Evolutionary conservation across 1,140 invertebrate species (phyloP), one percentile per base, ranked within the genome.

Genomic region (Lamellibrachia luymesi): DNA sequence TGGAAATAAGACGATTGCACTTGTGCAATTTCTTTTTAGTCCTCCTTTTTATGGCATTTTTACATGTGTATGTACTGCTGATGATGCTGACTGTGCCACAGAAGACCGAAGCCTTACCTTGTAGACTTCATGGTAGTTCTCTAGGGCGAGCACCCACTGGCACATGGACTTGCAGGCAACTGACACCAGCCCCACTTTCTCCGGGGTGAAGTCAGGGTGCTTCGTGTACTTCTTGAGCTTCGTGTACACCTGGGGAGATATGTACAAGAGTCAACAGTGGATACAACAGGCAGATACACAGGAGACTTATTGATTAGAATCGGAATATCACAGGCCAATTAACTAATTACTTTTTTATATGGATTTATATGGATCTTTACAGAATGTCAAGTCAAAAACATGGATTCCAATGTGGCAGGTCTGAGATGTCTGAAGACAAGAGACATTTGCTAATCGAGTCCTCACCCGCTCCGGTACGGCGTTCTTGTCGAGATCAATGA

Each of bases 91-190:
- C 38, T 38, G 38, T 38, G 38, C 38, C 38, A 38, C 38, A 38
- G 38, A 38, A 38, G 38, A 38, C 64, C 64, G 13, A 10, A 80
- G 64, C 13, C 64, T 80, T 92, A 96, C 96, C 95, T 96, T 96
- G 92, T 96, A 95, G 6, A 96, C 96, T 92, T 96, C 95, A 92
- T 96, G 95, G 92, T 96, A 96, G 94, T 96, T 95, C 93, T 96
- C 96, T 90, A 96, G 94, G 51, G 96, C 96, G 50, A 96, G 92
- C 1, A 96, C 96, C 96, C 96, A 96, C 52, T 95, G 93, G 94
- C 96, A 96, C 50, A 96, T 95, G 8, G 95, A 96, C 93, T 94
- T 94, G 94, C 96, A 96, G 8, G 96, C 95, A 27, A 93, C n/a
- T 2, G 96, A 96, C 49, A 96, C 96, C 52, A 95, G 94, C 0